Evolutionary conservation across 2,888 invertebrate species (phyloP).

Genomic region (Eupithecia insigniata): DNA sequence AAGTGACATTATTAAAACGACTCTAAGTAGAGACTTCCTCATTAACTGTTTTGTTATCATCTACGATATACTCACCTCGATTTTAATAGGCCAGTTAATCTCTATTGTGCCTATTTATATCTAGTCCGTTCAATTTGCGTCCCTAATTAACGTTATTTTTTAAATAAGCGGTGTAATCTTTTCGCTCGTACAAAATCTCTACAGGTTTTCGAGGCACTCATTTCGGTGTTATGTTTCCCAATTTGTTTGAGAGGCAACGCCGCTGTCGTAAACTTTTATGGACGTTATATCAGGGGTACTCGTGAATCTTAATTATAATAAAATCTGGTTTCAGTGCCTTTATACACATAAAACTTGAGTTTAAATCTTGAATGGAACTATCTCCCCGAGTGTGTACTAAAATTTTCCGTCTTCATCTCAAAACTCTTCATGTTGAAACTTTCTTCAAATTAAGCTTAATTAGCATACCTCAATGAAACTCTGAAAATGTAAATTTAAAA

Average conservation of each 20-base stretch:
- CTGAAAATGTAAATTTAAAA: conserved; percentile 8
- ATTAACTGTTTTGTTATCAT: conserved; percentile 76
- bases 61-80: conserved; percentile 70
- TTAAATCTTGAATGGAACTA: conserved; percentile 48
- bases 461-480: conserved; percentile 28
- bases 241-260: conserved; percentile 47
- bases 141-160: conserved; percentile 37
- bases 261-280: conserved; percentile 50
- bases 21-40: conserved; percentile 81
- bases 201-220: conserved; percentile 44
- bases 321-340: conserved; percentile 50
- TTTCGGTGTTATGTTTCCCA: conserved; percentile 48
- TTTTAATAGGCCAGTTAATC: conserved; percentile 70
- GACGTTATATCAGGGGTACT: conserved; percentile 49
- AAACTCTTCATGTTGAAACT: conserved; percentile 34
- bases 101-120: conserved; percentile 65
- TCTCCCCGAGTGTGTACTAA: conserved; percentile 43
- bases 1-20: conserved; percentile 78
- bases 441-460: conserved; percentile 39
- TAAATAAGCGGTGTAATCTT: conserved; percentile 32
- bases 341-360: conserved; percentile 48
- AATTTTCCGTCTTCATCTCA: conserved; percentile 37
- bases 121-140: conserved; percentile 41
- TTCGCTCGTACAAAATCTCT: conserved; percentile 41
- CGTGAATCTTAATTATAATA: conserved; percentile 52